Evolutionary conservation across 2,113 vertebrate species (phyloP), one percentile per base, ranked within the genome.

Genomic region (Limnothrissa miodon): DNA sequence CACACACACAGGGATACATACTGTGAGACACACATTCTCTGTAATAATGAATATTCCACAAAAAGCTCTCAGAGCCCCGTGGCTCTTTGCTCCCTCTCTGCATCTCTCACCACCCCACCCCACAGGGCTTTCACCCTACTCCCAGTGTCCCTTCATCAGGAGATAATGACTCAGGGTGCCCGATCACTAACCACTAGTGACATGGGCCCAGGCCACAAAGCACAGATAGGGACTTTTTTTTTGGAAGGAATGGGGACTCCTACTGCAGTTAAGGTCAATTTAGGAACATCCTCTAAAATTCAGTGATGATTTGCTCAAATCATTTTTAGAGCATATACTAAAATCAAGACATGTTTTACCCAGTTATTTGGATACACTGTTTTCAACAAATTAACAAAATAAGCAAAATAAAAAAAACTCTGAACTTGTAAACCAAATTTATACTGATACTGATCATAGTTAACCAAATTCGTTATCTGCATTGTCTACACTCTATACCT

Each of bases 61-160:
- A 56, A n/a, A 56, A 56, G 51, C 66, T 74, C 29, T 36, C 66
- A 17, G 51, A 33, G 13, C 25, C 33, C 25, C 29, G 7, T 10
- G 25, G n/a, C 59, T 66, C 59, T 66, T 29, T 8, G 8, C 59
- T 66, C 59, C 29, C 59, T 33, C 66, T 36, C 29, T 74, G 29
- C 13, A 11, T 5, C 11, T 33, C 66, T 80, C 85, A 82, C 45
- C 21, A 19, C 19, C 66, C 81, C 48, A 25, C 78, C 78, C 81
- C 80, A 39, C 66, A 13, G 51, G 53, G 66, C 84, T 87, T 80
- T 82, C 80, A 85, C 87, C 82, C 80, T 53, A 66, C 56, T 86
- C 29, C 79, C 62, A 83, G 82, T 80, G 84, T 78, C 82, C 82
- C 79, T 17, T 84, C 82, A 87, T 85, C 62, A 84, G 81, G 51